Conservation (phyloP, 2,888 invertebrate genomes). For the Baronia brevicornis region DNA sequence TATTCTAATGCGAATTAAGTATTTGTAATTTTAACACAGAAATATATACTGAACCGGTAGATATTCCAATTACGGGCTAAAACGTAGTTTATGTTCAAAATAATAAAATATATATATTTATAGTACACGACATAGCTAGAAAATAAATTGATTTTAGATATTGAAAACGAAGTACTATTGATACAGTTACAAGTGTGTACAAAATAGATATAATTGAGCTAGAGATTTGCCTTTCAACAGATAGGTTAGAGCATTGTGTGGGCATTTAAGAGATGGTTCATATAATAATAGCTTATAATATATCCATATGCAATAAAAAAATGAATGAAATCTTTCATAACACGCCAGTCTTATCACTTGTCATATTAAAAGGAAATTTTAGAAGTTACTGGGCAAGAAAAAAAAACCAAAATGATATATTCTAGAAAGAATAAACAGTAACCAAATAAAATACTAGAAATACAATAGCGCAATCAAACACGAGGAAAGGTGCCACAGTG, state of each 20-base stretch:
- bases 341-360: too few relatives aligned
- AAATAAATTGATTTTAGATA: slow-evolving; percentile 30
- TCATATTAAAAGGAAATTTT: too few relatives aligned
- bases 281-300: slow-evolving; percentile 22
- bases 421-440: background rate
- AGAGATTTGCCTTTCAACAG: slow-evolving; percentile 47
- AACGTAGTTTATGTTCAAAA: slow-evolving; percentile 4
- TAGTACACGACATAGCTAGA: slow-evolving; percentile 1
- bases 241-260: slow-evolving; percentile 34
- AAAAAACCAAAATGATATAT: too few relatives aligned
- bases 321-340: too few relatives aligned
- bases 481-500: slow-evolving; percentile 3
- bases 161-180: slow-evolving; percentile 30
- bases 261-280: slow-evolving; percentile 36
- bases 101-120: background rate
- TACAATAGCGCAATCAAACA: slow-evolving; percentile 5
- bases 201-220: slow-evolving; percentile 54
- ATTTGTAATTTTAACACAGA: slow-evolving; percentile 12
- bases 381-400: too few relatives aligned
- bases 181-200: slow-evolving; percentile 47
- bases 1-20: slow-evolving; percentile 15
- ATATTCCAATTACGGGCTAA: background rate
- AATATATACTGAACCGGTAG: slow-evolving; percentile 2
- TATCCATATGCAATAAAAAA: too few relatives aligned
- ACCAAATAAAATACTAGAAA: slow-evolving; percentile 1